A percentile compares a stretch with the other conserved stretches of the same genome.
These are phyloP conservation scores for Lucifuga dentata DNA, from an alignment of 2,113 vertebrate species.

Conservation along the genomic window DNA sequence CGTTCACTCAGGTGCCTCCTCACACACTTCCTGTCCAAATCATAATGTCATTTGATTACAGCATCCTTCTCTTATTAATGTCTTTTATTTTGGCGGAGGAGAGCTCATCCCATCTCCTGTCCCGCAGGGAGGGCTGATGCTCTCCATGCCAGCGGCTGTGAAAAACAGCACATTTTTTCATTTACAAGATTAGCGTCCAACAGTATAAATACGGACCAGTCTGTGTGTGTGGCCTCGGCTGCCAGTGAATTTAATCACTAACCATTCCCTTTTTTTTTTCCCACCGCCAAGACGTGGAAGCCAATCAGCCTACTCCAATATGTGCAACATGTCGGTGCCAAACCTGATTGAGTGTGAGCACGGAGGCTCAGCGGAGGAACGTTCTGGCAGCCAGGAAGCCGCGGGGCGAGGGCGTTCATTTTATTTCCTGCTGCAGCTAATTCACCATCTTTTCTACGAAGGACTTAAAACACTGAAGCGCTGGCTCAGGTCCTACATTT, in stretches of 20 bases:
- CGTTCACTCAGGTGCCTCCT: slow-evolving; percentile 10
- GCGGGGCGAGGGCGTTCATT: slow-evolving; percentile 50
- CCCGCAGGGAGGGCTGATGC: slow-evolving; percentile 57
- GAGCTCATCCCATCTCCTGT: slow-evolving; percentile 51
- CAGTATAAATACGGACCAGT: slow-evolving; percentile 71
- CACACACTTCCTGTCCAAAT: slow-evolving; percentile 21
- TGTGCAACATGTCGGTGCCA: slow-evolving; percentile 68
- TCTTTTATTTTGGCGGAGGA: slow-evolving; percentile 61
- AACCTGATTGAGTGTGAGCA: slow-evolving; percentile 59
- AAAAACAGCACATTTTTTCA: slow-evolving; percentile 77
- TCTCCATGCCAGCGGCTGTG: slow-evolving; percentile 66
- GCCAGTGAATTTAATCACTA: slow-evolving; percentile 82
- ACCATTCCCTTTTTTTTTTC: slow-evolving; percentile 61
- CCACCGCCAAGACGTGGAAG: slow-evolving; percentile 67
- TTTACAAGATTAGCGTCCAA: slow-evolving; percentile 78
- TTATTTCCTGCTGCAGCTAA: slow-evolving; percentile 59
- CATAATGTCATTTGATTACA: slow-evolving; percentile 58
- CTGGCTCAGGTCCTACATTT: too few species aligned
- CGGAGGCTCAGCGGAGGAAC: slow-evolving; percentile 56
- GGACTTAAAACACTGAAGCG: slow-evolving; percentile 31
- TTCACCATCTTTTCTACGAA: slow-evolving; percentile 60
- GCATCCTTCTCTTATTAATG: slow-evolving; percentile 61
- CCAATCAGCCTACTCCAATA: slow-evolving; percentile 79
- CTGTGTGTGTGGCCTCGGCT: slow-evolving; percentile 49
- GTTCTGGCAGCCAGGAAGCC: slow-evolving; percentile 54